A percentile compares a stretch with the other conserved stretches of the same genome.
Conservation (phyloP, 1,140 invertebrate species). For the Bathynomus jamesi region DNA sequence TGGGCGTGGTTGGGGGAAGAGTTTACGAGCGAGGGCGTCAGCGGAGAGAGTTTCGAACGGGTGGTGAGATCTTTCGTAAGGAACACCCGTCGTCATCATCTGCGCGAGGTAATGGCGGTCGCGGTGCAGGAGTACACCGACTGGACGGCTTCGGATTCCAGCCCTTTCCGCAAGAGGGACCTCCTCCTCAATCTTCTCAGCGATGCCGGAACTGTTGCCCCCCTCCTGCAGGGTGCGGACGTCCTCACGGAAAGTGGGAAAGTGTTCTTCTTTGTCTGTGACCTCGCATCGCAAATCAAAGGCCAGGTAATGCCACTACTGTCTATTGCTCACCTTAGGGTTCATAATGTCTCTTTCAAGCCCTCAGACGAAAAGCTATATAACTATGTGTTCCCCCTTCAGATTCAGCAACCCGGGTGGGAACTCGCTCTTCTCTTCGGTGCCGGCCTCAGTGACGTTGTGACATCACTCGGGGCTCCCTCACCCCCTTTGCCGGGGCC, state of each 20-base stretch:
- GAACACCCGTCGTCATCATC: slow-evolving; percentile 36
- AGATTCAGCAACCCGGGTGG: slow-evolving; percentile 30
- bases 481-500: slow-evolving; percentile 19
- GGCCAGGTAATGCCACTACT: slow-evolving; percentile 11
- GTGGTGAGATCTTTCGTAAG: slow-evolving; percentile 36
- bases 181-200: slow-evolving; percentile 26
- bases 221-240: slow-evolving; percentile 30
- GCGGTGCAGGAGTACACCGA: slow-evolving; percentile 59
- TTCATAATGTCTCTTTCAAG: too few species aligned
- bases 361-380: too few species aligned
- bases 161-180: slow-evolving; percentile 43
- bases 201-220: slow-evolving; percentile 27
- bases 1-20: slow-evolving; percentile 34
- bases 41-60: slow-evolving; percentile 20
- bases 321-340: too few species aligned
- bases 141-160: slow-evolving; percentile 39
- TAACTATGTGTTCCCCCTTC: not conserved
- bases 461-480: slow-evolving; percentile 19
- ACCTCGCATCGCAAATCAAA: slow-evolving; percentile 4
- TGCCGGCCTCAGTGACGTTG: slow-evolving; percentile 26
- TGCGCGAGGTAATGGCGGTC: slow-evolving; percentile 53
- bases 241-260: slow-evolving; percentile 12
- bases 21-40: slow-evolving; percentile 29
- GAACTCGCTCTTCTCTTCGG: slow-evolving; percentile 33
- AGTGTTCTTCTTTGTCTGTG: slow-evolving; percentile 27